Base-by-base conservation (phyloP, 2,888 invertebrate genomes). In the Platycheirus albimanus region DNA sequence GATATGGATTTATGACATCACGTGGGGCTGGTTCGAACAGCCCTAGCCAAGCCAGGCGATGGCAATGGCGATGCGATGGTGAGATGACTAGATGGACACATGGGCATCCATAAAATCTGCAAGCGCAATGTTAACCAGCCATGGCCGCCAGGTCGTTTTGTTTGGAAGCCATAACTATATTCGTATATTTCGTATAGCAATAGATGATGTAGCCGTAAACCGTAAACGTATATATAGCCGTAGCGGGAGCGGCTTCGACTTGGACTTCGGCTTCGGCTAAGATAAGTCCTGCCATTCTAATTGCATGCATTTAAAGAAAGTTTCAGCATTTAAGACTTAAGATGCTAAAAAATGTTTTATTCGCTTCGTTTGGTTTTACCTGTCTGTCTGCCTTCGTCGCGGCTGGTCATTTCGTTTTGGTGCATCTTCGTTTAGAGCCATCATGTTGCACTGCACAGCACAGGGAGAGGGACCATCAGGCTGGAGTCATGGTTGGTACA, bases 1-100 rank as follows among this genome's bases (percentile, higher is more conserved):
- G 86, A 86, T 86, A 86, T 86, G 85, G 83, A 86, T 86, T 86
- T 86, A 86, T 86, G 86, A 86, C 86, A 85, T 81, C 76, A 69
- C 80, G 58, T 78, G 76, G 67, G 84, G 84, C 81, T 80, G 80
- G 79, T 69, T 54, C 69, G 43, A 38, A 24, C 58, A 54, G 56
- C 56, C 43, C 78, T 64, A 51, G 51, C n/a, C n/a, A n/a, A n/a
- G n/a, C n/a, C n/a, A n/a, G n/a, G n/a, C n/a, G n/a, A n/a, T n/a
- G n/a, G n/a, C n/a, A n/a, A n/a, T n/a, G n/a, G n/a, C n/a, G n/a
- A n/a, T n/a, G n/a, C 41, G 66, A 56, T 19, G 54, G 28, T 33
- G 66, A 67, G 70, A 67, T 47, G 74, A 38, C 69, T 72, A 67
- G 83, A 83, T 83, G 83, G 83, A 83, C 78, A 83, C 83, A 67